Conservation (phyloP, 1,140 invertebrate species). For the Scaptomyza hsui region DNA sequence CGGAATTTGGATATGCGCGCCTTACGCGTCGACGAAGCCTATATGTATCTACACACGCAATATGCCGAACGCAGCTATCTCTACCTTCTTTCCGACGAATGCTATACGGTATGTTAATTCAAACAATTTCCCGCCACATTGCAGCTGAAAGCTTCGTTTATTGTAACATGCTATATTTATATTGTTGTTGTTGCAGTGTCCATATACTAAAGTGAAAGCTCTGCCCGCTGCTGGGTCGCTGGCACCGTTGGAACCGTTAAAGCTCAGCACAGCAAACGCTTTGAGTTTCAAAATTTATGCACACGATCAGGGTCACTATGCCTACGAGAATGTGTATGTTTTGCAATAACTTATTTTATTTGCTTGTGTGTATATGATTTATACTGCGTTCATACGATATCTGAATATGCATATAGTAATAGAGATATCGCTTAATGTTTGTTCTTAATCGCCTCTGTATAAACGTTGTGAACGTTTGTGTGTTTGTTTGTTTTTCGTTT, state of each 20-base stretch:
- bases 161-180: conserved; percentile 3
- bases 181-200: conserved; percentile 80
- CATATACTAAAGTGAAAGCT: conserved; percentile 83
- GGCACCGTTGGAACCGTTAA: conserved; percentile 63
- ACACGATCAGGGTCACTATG: conserved; percentile 77
- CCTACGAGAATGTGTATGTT: conserved; percentile 86
- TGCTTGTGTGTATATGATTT: conserved; percentile 1
- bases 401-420: conserved; percentile 6
- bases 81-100: conserved; percentile 74
- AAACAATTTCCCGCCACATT: conserved; percentile 31
- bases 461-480: background rate
- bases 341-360: conserved; percentile 62
- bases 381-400: background rate
- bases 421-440: background rate
- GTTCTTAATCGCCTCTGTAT: conserved; percentile 3
- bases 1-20: conserved; percentile 72
- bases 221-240: conserved; percentile 49
- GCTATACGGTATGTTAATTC: conserved; percentile 61
- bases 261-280: conserved; percentile 76
- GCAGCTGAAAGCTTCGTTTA: conserved; percentile 37
- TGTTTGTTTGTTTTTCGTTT: background rate
- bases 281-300: conserved; percentile 82
- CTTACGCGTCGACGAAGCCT: conserved; percentile 70
- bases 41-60: conserved; percentile 57
- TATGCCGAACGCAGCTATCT: conserved; percentile 47